A percentile compares a stretch with the other conserved stretches of the same genome.
Evolutionary conservation across 1,140 invertebrate species (phyloP).

Genomic region (Heliconius eleuchia): DNA sequence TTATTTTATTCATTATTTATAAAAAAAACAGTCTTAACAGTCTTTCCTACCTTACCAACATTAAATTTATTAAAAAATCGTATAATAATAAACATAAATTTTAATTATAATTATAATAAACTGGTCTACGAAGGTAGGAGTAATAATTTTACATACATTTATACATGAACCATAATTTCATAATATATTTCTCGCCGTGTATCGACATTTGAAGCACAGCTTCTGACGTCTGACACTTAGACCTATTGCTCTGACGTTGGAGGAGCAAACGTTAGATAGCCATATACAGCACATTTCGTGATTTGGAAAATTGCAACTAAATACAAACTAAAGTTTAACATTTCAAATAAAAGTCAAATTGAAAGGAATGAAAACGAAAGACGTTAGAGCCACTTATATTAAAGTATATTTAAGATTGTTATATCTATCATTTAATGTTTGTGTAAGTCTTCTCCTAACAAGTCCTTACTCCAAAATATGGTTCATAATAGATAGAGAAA

Average conservation of each 20-base stretch:
- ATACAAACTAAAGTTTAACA: constrained; percentile 15
- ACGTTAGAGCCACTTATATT: neutral
- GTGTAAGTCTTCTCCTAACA: neutral
- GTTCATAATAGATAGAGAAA: no score
- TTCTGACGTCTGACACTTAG: neutral
- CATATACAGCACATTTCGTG: constrained; percentile 21
- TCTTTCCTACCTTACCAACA: neutral
- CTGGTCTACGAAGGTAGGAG: no score
- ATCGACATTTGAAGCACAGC: neutral
- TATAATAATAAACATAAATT: no score
- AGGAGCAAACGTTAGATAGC: constrained; percentile 18
- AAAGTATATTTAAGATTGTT: neutral
- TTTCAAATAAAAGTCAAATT: neutral
- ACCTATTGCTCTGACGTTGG: constrained; percentile 13
- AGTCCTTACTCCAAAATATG: no score
- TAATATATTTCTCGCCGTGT: neutral
- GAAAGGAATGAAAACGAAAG: neutral
- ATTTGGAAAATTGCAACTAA: constrained; percentile 16
- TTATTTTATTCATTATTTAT: no score
- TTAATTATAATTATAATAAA: no score
- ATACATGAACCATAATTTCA: no score
- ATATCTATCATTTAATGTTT: neutral
- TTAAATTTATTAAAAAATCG: no score
- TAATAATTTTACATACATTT: no score
- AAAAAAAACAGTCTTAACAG: no score